phyloP scores from a whole-genome alignment of 2,797 vertebrate genomes.

The Trachops cirrhosus region DNA sequence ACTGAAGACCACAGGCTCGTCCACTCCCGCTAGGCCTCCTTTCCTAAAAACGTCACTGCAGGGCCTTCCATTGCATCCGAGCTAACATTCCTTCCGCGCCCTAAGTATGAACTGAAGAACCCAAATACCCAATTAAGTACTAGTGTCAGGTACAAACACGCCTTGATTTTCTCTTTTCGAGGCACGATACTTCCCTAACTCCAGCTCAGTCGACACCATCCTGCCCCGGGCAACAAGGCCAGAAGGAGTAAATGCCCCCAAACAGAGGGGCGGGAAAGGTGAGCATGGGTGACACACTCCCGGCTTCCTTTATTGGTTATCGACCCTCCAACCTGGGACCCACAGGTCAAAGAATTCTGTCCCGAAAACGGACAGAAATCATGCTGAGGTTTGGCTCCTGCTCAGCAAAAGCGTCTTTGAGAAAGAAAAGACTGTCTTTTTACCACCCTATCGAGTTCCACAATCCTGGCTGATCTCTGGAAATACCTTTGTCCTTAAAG shows the following conservation, averaged over 20 bases:
- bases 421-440: not conserved
- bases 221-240: not conserved
- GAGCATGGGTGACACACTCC: not conserved
- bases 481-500: constrained; percentile 39
- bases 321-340: not conserved
- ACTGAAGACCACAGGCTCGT: not conserved
- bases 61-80: not conserved
- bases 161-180: not conserved
- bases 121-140: not conserved
- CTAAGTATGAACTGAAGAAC: not conserved
- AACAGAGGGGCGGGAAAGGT: not conserved
- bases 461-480: constrained; percentile 46
- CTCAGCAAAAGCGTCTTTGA: constrained; percentile 1
- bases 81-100: not conserved
- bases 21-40: not conserved
- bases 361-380: not conserved
- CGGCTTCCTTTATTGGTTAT: not conserved
- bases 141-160: not conserved
- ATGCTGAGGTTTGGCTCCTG: not conserved
- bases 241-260: not conserved
- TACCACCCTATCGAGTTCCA: not conserved
- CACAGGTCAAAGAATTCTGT: not conserved
- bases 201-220: not conserved
- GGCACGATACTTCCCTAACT: not conserved
- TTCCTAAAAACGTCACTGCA: not conserved